Conservation (phyloP, 2,797 vertebrate genomes). For the Zalophus californianus region DNA sequence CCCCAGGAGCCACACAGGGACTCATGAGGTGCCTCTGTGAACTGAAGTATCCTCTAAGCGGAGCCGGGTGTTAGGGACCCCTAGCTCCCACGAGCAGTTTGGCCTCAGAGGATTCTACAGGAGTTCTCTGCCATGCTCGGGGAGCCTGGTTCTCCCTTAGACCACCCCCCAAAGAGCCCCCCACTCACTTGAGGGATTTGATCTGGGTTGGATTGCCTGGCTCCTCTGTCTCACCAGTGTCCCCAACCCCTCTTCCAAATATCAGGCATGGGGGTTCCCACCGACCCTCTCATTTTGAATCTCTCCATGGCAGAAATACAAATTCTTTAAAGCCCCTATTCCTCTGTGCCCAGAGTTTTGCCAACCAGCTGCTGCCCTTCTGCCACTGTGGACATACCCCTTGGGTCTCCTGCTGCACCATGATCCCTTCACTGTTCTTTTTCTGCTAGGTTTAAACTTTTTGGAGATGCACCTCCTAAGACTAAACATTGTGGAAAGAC, state of each 20-base stretch:
- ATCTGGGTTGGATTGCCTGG: neutral
- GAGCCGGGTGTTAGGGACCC: neutral
- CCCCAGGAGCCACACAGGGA: neutral
- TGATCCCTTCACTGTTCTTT: too few species aligned
- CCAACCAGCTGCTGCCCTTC: neutral
- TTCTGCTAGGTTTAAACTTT: neutral
- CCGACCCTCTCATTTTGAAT: neutral
- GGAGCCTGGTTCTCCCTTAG: neutral
- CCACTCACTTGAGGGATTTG: neutral
- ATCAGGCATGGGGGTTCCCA: too few species aligned
- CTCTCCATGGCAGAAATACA: neutral
- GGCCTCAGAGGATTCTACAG: neutral
- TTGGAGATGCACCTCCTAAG: neutral
- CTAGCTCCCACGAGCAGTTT: neutral
- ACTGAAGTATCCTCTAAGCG: neutral
- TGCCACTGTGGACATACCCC: accelerated
- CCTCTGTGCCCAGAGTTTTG: neutral
- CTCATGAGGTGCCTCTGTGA: neutral
- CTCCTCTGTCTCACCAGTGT: neutral
- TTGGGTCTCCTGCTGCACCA: accelerated
- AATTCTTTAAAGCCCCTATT: neutral
- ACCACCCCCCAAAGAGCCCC: neutral
- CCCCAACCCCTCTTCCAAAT: neutral
- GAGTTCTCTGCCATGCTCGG: neutral
- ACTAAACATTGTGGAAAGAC: neutral